Conservation (phyloP, 2,113 vertebrate genomes). For the Crotalus helleri region DNA sequence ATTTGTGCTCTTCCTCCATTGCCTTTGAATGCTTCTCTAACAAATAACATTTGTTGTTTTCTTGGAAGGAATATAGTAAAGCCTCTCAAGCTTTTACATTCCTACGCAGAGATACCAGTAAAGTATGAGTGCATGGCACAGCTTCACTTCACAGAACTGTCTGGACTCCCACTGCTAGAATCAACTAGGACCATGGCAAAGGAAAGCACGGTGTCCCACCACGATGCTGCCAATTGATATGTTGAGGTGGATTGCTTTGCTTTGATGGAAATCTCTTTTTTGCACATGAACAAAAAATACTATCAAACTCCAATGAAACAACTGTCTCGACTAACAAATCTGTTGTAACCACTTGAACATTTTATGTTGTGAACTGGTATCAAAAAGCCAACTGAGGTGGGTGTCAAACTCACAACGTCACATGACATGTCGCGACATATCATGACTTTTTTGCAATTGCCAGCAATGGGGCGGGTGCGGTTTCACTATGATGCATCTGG, state of each 20-base stretch:
- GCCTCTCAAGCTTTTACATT: neutral
- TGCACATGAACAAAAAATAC: neutral
- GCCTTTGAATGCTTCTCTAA: neutral
- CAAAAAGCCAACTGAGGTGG: neutral
- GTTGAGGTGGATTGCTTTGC: neutral
- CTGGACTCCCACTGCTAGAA: neutral
- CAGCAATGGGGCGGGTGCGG: too few species aligned
- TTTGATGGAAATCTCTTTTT: neutral
- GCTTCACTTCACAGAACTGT: neutral
- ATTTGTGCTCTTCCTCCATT: neutral
- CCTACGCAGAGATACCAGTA: neutral
- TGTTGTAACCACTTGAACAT: neutral
- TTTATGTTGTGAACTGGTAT: neutral
- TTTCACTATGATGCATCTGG: too few species aligned
- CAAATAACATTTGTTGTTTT: neutral
- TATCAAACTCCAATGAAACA: neutral
- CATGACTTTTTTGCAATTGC: too few species aligned
- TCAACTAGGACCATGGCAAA: neutral
- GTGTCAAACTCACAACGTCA: too few species aligned
- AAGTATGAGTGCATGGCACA: neutral
- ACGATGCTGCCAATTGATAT: neutral
- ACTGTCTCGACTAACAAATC: neutral
- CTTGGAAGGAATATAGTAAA: neutral
- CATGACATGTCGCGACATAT: too few species aligned
- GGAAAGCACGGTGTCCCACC: neutral